Conservation (phyloP, 2,113 vertebrate genomes). For the Podilymbus podiceps region DNA sequence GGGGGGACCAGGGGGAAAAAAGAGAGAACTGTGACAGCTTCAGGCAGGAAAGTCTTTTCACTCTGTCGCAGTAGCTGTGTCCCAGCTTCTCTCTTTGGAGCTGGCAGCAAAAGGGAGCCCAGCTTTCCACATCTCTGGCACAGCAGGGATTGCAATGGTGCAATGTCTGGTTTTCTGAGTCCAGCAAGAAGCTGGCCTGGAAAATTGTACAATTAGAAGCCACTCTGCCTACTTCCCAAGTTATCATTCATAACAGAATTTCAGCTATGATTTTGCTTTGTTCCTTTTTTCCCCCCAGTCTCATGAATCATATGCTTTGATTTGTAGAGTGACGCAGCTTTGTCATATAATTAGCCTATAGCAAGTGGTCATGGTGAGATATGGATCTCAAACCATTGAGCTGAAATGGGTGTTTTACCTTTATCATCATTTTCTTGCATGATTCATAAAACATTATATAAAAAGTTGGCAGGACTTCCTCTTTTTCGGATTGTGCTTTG, state of each 20-base stretch:
- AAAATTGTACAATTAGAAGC: neutral
- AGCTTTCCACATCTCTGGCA: neutral
- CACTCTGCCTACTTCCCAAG: neutral
- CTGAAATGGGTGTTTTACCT: slow-evolving; percentile 6
- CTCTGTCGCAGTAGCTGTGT: neutral
- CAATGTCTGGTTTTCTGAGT: neutral
- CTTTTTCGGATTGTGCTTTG: neutral
- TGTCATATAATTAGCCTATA: neutral
- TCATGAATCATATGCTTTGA: slow-evolving; percentile 14
- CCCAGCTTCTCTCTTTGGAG: neutral
- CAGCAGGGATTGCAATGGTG: neutral
- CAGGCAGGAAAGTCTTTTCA: neutral
- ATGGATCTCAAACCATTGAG: neutral
- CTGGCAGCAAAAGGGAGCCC: neutral
- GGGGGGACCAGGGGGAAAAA: rapidly evolving
- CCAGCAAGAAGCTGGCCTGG: neutral
- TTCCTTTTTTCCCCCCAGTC: neutral
- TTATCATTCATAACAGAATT: neutral
- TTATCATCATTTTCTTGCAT: slow-evolving; percentile 4
- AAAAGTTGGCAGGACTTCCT: neutral
- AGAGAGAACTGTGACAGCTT: neutral
- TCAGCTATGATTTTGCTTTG: neutral
- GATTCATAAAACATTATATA: slow-evolving; percentile 18
- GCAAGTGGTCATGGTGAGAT: neutral
- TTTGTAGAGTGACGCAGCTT: neutral